Evolutionary conservation across 2,113 vertebrate genomes (phyloP), one percentile per base, ranked within the genome.

Genomic region (Microtus oregoni): DNA sequence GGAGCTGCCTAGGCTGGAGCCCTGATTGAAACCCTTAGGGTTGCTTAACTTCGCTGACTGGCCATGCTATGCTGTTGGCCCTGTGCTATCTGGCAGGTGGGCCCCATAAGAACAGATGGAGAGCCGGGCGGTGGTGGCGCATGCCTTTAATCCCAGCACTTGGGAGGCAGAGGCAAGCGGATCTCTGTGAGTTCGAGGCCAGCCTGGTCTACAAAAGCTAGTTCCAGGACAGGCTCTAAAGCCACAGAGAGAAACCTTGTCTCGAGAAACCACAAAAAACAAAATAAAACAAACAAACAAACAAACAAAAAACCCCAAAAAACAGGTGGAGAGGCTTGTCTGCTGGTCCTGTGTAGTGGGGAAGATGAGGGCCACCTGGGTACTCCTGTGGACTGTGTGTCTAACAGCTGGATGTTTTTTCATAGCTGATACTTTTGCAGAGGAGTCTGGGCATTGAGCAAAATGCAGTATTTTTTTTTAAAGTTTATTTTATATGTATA

Each of bases 1-100:
- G 65, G 20, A 20, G 92, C 79, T 58, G 68, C 32, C 24, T 19
- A 50, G 28, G 28, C 35, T 65, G 47, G 38, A 88, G 19, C 14
- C n/a, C 88, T 87, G 91, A 65, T n/a, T 19, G 32, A 20, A 68
- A 41, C 68, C 2, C 58, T 4, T 3, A 19, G 35, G 92, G 52
- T 75, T 52, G 15, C 70, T 28, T 87, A 9, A 86, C 87, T 96
- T 86, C 58, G 35, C 79, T 83, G 52, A 11, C 93, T 94, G 86
- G 44, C 0, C 2, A 4, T n/a, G 19, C 52, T 91, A 61, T 82
- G 47, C 41, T 65, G 38, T 24, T 12, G 28, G 26, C 26, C 19
- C 50, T 70, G 22, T 24, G 61, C 22, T 26, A 17, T 15, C 14
- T 24, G 85, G 22, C 1, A 0, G 70, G 88, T 47, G 11, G 87